Evolutionary conservation across 2,113 vertebrate genomes (phyloP).

Genomic region (Casuarius casuarius): DNA sequence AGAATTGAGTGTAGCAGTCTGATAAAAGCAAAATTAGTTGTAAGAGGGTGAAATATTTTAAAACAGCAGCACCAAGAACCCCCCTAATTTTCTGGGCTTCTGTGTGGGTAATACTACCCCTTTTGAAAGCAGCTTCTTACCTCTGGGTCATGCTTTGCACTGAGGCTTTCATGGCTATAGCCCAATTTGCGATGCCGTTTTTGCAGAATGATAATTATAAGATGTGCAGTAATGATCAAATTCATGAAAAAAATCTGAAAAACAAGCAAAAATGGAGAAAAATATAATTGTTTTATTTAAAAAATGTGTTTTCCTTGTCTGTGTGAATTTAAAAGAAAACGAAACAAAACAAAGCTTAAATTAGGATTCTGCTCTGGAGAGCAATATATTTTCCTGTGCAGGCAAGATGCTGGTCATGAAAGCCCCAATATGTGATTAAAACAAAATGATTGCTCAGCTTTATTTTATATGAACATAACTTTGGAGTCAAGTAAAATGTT

Average conservation of each 20-base stretch:
- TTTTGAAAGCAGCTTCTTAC: conserved; percentile 69
- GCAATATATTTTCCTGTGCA: background rate
- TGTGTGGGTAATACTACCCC: conserved; percentile 24
- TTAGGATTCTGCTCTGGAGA: background rate
- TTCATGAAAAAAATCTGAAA: background rate
- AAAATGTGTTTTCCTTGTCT: background rate
- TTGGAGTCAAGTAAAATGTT: conserved; percentile 46
- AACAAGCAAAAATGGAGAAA: background rate
- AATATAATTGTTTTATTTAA: background rate
- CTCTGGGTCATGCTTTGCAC: conserved; percentile 54
- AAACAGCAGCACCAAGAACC: background rate
- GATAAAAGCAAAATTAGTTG: background rate
- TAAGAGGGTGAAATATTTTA: conserved; percentile 8
- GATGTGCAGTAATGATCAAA: background rate
- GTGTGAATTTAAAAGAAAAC: background rate
- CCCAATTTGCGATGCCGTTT: conserved; percentile 24
- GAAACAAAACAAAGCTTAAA: background rate
- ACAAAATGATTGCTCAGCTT: conserved; percentile 41
- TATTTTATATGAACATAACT: background rate
- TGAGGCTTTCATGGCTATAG: conserved; percentile 75
- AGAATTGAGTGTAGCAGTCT: conserved; percentile 1
- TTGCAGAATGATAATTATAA: conserved; percentile 36
- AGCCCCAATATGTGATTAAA: conserved; percentile 57
- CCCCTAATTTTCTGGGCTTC: conserved; percentile 42
- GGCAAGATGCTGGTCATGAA: conserved; percentile 67